phyloP scores from a whole-genome alignment of 1,140 invertebrate species.

The Galleria mellonella region DNA sequence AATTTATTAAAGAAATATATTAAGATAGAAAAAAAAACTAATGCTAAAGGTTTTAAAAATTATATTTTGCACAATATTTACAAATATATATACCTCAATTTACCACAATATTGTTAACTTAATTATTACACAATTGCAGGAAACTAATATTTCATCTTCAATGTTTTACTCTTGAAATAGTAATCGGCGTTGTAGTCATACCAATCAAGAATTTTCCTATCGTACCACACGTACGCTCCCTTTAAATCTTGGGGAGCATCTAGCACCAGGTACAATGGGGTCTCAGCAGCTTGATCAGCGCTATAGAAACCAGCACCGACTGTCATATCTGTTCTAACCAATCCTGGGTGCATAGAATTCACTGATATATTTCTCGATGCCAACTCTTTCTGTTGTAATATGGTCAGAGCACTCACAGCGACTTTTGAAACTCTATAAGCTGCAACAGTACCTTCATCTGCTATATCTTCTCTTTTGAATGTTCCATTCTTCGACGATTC shows the following conservation, averaged over 20 bases:
- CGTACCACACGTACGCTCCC: constrained; percentile 64
- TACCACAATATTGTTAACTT: too few species aligned
- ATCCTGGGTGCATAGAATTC: constrained; percentile 80
- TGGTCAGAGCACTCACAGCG: constrained; percentile 77
- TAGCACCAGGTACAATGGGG: constrained; percentile 48
- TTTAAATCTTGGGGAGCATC: constrained; percentile 45
- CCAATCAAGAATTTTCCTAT: constrained; percentile 53
- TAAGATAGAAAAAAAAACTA: too few species aligned
- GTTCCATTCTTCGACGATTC: constrained; percentile 38
- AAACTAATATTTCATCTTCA: neutral
- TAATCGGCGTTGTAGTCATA: constrained; percentile 38
- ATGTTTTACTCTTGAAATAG: constrained; percentile 28
- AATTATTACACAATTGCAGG: too few species aligned
- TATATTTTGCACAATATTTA: too few species aligned
- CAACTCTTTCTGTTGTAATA: constrained; percentile 78
- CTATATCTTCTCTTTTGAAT: constrained; percentile 54
- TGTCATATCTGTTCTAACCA: constrained; percentile 84
- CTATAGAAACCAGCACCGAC: constrained; percentile 77
- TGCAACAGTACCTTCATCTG: constrained; percentile 74
- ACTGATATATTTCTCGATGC: constrained; percentile 76
- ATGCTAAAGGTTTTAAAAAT: too few species aligned
- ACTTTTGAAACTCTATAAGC: constrained; percentile 83
- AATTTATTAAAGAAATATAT: too few species aligned
- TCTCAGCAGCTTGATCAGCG: constrained; percentile 76
- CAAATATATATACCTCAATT: too few species aligned